These are phyloP conservation scores for Andrena dorsata DNA, from an alignment of 2,888 invertebrate genomes.

Conservation along the genomic window DNA sequence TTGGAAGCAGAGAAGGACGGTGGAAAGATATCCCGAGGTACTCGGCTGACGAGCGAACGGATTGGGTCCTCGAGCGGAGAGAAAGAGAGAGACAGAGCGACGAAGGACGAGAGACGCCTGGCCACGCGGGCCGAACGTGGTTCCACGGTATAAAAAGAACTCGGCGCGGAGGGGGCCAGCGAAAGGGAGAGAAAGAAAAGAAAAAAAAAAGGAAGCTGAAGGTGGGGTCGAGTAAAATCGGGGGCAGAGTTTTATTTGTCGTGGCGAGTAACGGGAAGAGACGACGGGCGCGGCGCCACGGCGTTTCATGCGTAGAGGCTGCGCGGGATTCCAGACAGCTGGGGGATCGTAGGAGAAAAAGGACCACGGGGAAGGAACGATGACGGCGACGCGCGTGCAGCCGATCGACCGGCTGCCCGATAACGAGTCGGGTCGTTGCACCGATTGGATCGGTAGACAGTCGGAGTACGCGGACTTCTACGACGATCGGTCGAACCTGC, in stretches of 20 bases:
- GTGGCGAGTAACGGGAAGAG: conserved; percentile 33
- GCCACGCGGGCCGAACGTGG: conserved; percentile 18
- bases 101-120: background rate
- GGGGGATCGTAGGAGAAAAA: conserved; percentile 2
- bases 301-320: conserved; percentile 7
- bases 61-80: background rate
- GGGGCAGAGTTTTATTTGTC: conserved; percentile 46
- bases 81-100: background rate
- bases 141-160: conserved; percentile 28
- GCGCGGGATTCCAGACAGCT: background rate
- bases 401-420: conserved; percentile 22
- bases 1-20: background rate
- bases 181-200: background rate
- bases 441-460: conserved; percentile 48
- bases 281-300: conserved; percentile 7
- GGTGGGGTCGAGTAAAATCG: conserved; percentile 23
- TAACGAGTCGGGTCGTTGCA: conserved; percentile 44
- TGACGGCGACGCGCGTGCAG: conserved; percentile 45
- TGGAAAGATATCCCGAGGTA: no score
- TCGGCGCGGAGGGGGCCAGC: background rate
- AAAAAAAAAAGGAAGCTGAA: conserved; percentile 1
- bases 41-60: background rate
- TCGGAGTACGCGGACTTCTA: conserved; percentile 34
- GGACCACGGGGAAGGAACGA: conserved; percentile 4
- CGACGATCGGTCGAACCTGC: conserved; percentile 6